Evolutionary conservation across 2,113 vertebrate genomes (phyloP).

Genomic region (Eptatretus burgeri): DNA sequence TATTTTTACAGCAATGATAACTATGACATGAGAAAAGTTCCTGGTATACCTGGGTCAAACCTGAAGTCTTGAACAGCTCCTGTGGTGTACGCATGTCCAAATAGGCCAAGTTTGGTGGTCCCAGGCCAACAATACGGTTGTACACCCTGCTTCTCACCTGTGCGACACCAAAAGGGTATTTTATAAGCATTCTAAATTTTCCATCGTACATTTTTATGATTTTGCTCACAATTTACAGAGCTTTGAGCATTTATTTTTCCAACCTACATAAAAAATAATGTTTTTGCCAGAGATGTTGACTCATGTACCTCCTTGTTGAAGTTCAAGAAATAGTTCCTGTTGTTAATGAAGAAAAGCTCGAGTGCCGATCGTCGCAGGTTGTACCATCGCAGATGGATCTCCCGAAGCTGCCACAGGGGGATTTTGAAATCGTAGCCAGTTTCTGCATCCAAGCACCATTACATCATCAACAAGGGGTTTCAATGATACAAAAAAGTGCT

Average conservation of each 20-base stretch:
- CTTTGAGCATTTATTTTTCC: no score
- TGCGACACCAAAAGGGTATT: no score
- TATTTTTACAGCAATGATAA: conserved; percentile 9
- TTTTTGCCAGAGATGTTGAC: not conserved
- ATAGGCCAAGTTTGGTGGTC: conserved; percentile 43
- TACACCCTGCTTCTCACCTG: conserved; percentile 68
- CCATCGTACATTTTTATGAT: no score
- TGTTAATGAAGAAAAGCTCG: conserved; percentile 90
- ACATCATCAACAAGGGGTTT: no score
- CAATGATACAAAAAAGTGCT: no score
- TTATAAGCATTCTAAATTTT: no score
- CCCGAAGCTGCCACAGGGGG: conserved; percentile 52
- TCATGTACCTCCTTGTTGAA: conserved; percentile 44
- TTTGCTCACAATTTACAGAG: no score
- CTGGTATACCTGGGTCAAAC: conserved; percentile 51
- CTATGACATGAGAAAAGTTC: conserved; percentile 7
- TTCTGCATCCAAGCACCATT: conserved; percentile 18
- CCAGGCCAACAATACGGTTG: conserved; percentile 45
- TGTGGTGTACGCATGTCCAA: conserved; percentile 63
- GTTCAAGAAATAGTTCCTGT: conserved; percentile 91
- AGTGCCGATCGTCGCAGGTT: conserved; percentile 73
- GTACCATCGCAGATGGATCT: conserved; percentile 72
- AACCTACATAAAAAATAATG: no score
- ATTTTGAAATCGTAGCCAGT: conserved; percentile 75
- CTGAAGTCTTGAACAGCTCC: conserved; percentile 64